These are phyloP conservation scores for Rhinatrema bivittatum DNA, from an alignment of 2,797 vertebrate genomes.

Conservation along the genomic window DNA sequence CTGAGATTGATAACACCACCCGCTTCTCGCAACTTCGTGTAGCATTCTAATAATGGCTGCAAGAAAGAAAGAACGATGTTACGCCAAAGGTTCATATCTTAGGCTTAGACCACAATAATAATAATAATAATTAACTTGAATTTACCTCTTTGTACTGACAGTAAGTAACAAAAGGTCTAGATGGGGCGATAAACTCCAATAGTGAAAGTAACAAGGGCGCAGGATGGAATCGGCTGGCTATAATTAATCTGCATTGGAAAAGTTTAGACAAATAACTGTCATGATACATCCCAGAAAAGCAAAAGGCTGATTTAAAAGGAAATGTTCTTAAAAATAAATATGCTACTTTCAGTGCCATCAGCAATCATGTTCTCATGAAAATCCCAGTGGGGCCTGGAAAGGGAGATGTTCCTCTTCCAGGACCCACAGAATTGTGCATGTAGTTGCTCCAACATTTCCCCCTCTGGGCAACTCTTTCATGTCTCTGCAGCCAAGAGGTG, in stretches of 20 bases:
- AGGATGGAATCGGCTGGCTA: conserved; percentile 88
- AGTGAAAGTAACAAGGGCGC: conserved; percentile 73
- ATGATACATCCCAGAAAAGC: background rate
- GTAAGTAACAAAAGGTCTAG: conserved; percentile 89
- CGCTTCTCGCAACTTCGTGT: conserved; percentile 82
- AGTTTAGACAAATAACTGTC: conserved; percentile 1
- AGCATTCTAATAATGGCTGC: conserved; percentile 89
- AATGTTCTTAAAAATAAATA: conserved; percentile 1
- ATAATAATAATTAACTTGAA: background rate
- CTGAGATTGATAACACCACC: conserved; percentile 80
- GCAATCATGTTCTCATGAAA: no score
- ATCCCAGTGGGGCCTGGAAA: no score
- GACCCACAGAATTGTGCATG: no score
- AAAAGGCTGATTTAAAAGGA: background rate
- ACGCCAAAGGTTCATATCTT: background rate
- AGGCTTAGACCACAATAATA: background rate
- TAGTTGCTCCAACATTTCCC: no score
- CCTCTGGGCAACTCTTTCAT: no score
- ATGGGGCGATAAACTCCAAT: conserved; percentile 84
- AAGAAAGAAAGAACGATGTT: conserved; percentile 11
- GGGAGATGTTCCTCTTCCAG: no score
- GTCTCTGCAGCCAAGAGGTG: no score
- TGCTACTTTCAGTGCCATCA: no score
- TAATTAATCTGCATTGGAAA: conserved; percentile 74
- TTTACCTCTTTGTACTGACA: conserved; percentile 95